Conservation (phyloP, 2,113 vertebrate genomes). For the Pelecanoides urinatrix region DNA sequence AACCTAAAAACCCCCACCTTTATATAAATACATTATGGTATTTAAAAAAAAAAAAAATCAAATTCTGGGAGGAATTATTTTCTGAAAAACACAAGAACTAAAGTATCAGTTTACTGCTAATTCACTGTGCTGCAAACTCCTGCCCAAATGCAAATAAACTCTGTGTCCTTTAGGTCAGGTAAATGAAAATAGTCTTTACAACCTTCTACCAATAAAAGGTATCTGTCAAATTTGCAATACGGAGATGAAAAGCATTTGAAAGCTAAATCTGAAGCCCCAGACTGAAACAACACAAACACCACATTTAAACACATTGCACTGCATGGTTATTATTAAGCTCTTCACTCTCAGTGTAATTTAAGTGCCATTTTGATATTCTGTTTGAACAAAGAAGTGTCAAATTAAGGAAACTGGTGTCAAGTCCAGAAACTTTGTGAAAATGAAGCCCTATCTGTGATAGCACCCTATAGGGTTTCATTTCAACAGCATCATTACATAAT, state of each 20-base stretch:
- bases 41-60: neutral
- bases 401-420: constrained; percentile 38
- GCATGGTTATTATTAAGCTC: constrained; percentile 23
- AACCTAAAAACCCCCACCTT: too few species aligned
- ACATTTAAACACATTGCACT: constrained; percentile 6
- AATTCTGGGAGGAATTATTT: neutral
- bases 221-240: constrained; percentile 25
- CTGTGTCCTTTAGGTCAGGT: constrained; percentile 6
- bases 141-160: constrained; percentile 31
- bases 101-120: constrained; percentile 39
- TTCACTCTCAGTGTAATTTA: constrained; percentile 7
- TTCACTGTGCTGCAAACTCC: constrained; percentile 9
- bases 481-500: neutral
- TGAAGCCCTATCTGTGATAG: neutral
- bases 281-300: constrained; percentile 56
- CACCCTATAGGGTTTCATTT: neutral
- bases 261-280: constrained; percentile 21
- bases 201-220: neutral
- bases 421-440: constrained; percentile 37
- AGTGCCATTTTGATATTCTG: constrained; percentile 33
- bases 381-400: constrained; percentile 48
- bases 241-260: constrained; percentile 46
- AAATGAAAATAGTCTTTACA: constrained; percentile 35
- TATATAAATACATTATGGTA: neutral
- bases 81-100: neutral